Evolutionary conservation across 2,113 vertebrate genomes (phyloP).

Genomic region (Peucedramus taeniatus): DNA sequence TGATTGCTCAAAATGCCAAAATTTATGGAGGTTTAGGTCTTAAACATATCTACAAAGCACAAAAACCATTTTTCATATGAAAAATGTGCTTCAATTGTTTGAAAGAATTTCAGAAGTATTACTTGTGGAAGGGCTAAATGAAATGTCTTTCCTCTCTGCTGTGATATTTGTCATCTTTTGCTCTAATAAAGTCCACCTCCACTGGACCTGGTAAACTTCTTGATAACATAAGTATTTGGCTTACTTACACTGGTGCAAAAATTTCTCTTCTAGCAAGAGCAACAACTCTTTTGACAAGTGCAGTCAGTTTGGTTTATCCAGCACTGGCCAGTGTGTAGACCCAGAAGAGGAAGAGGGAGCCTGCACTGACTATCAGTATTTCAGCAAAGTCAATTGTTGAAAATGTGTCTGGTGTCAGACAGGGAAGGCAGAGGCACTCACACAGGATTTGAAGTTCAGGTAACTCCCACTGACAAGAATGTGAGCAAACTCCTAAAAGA

Average conservation of each 20-base stretch:
- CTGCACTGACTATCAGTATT: neutral
- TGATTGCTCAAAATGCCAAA: neutral
- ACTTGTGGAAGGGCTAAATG: neutral
- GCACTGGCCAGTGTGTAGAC: neutral
- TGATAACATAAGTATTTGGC: neutral
- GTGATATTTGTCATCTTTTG: neutral
- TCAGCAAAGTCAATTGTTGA: neutral
- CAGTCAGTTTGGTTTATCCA: neutral
- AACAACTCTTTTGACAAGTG: neutral
- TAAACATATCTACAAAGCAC: neutral
- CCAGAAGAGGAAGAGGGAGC: neutral
- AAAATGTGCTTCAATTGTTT: neutral
- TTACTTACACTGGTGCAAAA: neutral
- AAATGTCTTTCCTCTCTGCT: neutral
- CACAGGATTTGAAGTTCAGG: neutral
- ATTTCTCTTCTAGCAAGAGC: neutral
- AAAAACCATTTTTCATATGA: neutral
- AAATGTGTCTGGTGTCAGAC: neutral
- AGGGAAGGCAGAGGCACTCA: neutral
- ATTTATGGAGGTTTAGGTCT: neutral
- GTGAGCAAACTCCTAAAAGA: neutral
- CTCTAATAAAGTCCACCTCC: neutral
- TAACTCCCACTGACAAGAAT: neutral
- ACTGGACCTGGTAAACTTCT: neutral
- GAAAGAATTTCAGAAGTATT: neutral